phyloP scores from a whole-genome alignment of 2,797 vertebrate species.

The Rhynchonycteris naso region DNA sequence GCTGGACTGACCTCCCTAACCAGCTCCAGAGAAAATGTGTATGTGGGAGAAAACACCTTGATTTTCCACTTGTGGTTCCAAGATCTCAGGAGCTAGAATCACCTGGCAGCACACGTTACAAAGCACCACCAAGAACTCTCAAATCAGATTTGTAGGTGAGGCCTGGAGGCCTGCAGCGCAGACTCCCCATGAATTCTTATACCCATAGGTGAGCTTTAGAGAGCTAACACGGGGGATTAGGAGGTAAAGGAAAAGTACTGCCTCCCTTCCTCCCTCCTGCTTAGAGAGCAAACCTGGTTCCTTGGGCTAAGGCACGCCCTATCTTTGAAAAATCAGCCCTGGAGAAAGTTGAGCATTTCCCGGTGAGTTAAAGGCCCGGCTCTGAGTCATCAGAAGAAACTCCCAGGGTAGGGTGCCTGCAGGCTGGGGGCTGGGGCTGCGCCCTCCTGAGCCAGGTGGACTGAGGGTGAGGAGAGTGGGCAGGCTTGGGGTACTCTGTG shows the following conservation, averaged over 20 bases:
- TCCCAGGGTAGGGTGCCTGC: background rate
- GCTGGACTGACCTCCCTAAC: background rate
- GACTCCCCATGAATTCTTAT: background rate
- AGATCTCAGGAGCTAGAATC: background rate
- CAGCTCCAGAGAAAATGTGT: background rate
- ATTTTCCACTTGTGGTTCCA: background rate
- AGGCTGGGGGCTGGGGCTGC: background rate
- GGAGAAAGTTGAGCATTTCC: background rate
- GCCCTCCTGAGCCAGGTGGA: background rate
- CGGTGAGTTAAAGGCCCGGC: background rate
- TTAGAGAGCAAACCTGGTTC: background rate
- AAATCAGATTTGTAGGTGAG: background rate
- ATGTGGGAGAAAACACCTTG: background rate
- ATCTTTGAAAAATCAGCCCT: background rate
- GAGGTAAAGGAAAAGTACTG: accelerated
- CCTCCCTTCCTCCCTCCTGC: background rate
- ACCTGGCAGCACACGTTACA: accelerated
- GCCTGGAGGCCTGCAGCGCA: accelerated
- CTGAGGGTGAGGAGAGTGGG: background rate
- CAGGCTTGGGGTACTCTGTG: background rate
- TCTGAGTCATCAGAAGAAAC: background rate
- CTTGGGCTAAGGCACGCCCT: accelerated
- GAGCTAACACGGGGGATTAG: accelerated
- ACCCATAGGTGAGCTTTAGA: background rate
- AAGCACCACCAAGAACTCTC: accelerated